Conservation (phyloP, 2,113 vertebrate species). For the Numida meleagris region DNA sequence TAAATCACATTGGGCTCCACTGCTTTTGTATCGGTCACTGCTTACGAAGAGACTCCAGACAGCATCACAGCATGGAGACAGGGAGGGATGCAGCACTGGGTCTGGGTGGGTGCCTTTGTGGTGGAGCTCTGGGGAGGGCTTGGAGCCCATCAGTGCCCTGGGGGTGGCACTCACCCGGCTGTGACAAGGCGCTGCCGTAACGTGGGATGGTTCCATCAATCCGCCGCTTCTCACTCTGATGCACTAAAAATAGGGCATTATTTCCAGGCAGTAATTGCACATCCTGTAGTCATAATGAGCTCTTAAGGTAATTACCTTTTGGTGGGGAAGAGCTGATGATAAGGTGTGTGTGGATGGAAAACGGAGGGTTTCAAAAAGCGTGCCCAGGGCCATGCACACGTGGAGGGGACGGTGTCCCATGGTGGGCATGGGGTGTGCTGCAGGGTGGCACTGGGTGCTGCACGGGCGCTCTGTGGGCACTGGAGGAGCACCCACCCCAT, state of each 20-base stretch:
- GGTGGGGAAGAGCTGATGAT: not conserved
- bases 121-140: not conserved
- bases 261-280: slow-evolving; percentile 50
- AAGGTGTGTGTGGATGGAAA: not conserved
- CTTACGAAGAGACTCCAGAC: not conserved
- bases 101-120: accelerated
- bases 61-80: accelerated
- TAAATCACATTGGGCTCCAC: not conserved
- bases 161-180: too few relatives aligned
- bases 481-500: not conserved
- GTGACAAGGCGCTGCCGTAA: too few relatives aligned
- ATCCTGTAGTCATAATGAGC: slow-evolving; percentile 13
- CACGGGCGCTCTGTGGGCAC: too few relatives aligned
- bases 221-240: not conserved
- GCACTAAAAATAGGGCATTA: slow-evolving; percentile 32
- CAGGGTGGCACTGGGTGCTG: accelerated
- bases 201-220: not conserved
- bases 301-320: slow-evolving; percentile 57
- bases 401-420: accelerated
- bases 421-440: accelerated
- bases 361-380: not conserved
- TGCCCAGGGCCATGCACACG: accelerated
- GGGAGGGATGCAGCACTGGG: not conserved
- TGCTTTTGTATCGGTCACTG: not conserved
- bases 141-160: too few relatives aligned